Evolutionary conservation across 53 echinoderm and acorn worm genomes (phyloP).

Genomic region (Echinometra lucunter): DNA sequence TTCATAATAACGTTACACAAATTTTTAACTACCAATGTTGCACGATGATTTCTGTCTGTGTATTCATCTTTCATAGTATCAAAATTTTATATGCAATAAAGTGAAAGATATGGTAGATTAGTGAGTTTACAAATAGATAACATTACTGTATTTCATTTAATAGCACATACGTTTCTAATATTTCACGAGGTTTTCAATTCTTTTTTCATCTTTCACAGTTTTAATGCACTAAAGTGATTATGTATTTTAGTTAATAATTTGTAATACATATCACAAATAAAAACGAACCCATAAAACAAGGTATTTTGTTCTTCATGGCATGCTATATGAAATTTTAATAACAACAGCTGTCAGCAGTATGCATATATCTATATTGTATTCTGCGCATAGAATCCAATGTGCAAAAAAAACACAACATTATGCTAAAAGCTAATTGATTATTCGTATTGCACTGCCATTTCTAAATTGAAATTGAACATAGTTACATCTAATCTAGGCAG

Average conservation of each 20-base stretch:
- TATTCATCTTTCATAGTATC: background rate
- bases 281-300: no score
- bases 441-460: background rate
- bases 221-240: no score
- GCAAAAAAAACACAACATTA: background rate
- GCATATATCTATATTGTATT: background rate
- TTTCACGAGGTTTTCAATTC: no score
- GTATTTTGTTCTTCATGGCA: no score
- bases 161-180: no score
- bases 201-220: no score
- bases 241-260: no score
- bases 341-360: background rate
- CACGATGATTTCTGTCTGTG: no score
- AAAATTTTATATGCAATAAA: background rate
- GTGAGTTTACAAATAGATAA: no score
- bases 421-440: background rate
- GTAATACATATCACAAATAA: background rate
- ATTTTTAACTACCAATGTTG: no score
- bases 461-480: background rate
- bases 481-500: background rate
- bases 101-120: background rate
- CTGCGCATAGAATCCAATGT: background rate
- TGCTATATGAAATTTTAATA: background rate
- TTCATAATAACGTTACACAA: no score
- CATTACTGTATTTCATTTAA: no score